A percentile compares a stretch with the other conserved stretches of the same genome.
phyloP scores from a whole-genome alignment of 2,888 invertebrate species.

The Aphelenchoides bicaudatus region DNA sequence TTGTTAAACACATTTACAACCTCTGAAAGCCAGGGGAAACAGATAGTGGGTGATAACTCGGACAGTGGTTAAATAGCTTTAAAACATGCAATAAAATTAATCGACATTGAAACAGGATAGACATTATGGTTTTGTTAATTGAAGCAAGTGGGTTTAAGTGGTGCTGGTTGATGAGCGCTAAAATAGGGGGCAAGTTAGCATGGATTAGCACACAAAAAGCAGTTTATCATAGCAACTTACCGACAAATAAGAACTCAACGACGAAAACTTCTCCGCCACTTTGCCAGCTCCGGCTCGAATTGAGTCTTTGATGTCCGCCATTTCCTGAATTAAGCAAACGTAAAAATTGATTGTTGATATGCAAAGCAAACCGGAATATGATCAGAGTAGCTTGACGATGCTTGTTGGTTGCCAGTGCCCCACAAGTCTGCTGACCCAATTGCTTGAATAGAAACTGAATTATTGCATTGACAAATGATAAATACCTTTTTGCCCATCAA shows the following conservation, averaged over 20 bases:
- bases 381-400: slow-evolving; percentile 32
- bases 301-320: slow-evolving; percentile 93
- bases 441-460: too few species aligned
- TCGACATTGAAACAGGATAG: too few species aligned
- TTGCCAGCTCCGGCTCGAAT: slow-evolving; percentile 92
- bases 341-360: background rate
- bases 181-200: background rate
- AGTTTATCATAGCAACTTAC: slow-evolving; percentile 37
- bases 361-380: slow-evolving; percentile 35
- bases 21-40: too few species aligned
- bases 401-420: slow-evolving; percentile 65
- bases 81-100: too few species aligned
- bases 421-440: slow-evolving; percentile 96
- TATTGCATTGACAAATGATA: too few species aligned
- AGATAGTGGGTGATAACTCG: too few species aligned
- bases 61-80: too few species aligned
- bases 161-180: slow-evolving; percentile 11
- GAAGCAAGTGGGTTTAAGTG: background rate
- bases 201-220: slow-evolving; percentile 1
- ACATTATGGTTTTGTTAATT: too few species aligned
- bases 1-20: too few species aligned
- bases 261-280: slow-evolving; percentile 92
- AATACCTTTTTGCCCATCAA: slow-evolving; percentile 80
- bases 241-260: slow-evolving; percentile 65
- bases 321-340: slow-evolving; percentile 66